phyloP scores from a whole-genome alignment of 2,797 vertebrate species.

The Paratrypauchen microcephalus region DNA sequence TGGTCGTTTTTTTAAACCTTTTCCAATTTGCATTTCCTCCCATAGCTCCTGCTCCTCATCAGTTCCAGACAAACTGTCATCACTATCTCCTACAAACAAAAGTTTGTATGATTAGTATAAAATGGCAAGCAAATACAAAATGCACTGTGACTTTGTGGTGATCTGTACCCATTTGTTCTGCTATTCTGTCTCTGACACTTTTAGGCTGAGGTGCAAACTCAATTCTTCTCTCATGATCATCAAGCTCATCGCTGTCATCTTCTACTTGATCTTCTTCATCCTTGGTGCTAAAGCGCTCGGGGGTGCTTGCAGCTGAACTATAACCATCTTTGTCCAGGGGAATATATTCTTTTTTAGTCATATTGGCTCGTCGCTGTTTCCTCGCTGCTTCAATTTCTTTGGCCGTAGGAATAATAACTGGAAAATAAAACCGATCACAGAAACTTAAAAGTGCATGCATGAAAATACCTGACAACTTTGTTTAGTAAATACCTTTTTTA shows the following conservation, averaged over 20 bases:
- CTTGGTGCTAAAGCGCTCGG: constrained; percentile 65
- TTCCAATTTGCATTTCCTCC: constrained; percentile 92
- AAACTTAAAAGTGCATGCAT: not conserved
- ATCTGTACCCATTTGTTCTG: constrained; percentile 80
- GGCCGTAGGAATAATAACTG: constrained; percentile 80
- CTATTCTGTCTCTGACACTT: constrained; percentile 83
- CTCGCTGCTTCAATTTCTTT: constrained; percentile 76
- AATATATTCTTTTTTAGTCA: constrained; percentile 80
- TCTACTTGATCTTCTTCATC: constrained; percentile 76
- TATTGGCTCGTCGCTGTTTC: constrained; percentile 74
- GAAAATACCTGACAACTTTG: not conserved
- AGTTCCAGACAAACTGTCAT: constrained; percentile 66
- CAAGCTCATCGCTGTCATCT: constrained; percentile 79
- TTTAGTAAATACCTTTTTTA: constrained; percentile 48
- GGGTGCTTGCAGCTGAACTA: constrained; percentile 57
- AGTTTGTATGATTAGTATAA: constrained; percentile 5
- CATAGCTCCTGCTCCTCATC: constrained; percentile 83
- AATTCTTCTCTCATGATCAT: constrained; percentile 82
- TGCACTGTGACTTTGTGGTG: not conserved
- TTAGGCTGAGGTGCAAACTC: constrained; percentile 82
- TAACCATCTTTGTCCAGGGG: constrained; percentile 70
- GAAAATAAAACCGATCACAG: not conserved
- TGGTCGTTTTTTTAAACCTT: constrained; percentile 83
- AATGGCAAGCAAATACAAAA: not conserved
- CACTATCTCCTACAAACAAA: constrained; percentile 62